phyloP scores from a whole-genome alignment of 2,888 invertebrate genomes.

The Pteria penguin region DNA sequence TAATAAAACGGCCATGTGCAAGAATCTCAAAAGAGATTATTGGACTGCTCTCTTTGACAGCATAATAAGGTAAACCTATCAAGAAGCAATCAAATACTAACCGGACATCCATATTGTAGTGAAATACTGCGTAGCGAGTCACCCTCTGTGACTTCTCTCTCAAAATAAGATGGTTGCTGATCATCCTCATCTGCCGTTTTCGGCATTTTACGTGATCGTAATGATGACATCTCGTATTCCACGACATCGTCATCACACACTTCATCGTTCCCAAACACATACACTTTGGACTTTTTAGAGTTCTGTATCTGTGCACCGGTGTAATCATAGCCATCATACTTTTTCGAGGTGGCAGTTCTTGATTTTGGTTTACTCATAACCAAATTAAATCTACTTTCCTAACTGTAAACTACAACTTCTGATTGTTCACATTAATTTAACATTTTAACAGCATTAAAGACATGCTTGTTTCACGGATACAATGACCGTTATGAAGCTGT shows the following conservation, averaged over 20 bases:
- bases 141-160: conserved; percentile 66
- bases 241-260: conserved; percentile 64
- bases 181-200: conserved; percentile 33
- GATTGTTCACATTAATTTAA: no score
- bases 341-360: neutral
- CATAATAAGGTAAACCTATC: no score
- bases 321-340: conserved; percentile 11
- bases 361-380: neutral
- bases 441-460: no score
- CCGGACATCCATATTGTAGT: conserved; percentile 74
- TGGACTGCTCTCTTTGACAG: no score
- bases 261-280: conserved; percentile 72
- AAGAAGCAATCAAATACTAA: no score
- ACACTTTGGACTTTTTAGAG: conserved; percentile 69
- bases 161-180: conserved; percentile 60
- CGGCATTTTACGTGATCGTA: conserved; percentile 59
- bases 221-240: conserved; percentile 70
- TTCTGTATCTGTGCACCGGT: conserved; percentile 67
- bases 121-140: conserved; percentile 73
- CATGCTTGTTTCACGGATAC: no score
- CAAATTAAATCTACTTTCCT: no score
- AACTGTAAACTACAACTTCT: no score
- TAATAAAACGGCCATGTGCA: no score
- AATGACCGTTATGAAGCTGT: no score
- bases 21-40: no score